Percentiles rank a stretch among this genome's conserved stretches.
phyloP scores from a whole-genome alignment of 1,140 invertebrate genomes.

The Heliothis virescens region DNA sequence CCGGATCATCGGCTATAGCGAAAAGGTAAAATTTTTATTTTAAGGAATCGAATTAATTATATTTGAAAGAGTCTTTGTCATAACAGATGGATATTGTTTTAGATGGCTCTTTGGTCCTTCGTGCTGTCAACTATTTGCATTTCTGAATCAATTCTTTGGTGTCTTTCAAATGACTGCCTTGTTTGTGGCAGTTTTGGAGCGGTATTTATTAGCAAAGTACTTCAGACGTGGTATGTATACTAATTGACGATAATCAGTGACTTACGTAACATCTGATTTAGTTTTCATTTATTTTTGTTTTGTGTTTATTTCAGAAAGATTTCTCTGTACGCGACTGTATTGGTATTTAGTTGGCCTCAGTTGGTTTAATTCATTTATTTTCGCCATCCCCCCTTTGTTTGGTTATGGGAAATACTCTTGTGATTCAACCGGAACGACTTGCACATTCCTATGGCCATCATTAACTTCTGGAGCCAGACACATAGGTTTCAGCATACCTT shows the following conservation, averaged over 20 bases:
- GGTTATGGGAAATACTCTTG: conserved; percentile 84
- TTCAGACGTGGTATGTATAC: conserved; percentile 76
- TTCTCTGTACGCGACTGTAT: conserved; percentile 79
- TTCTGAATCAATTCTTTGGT: conserved; percentile 85
- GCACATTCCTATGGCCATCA: conserved; percentile 82
- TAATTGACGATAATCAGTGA: background rate
- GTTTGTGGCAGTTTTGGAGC: conserved; percentile 81
- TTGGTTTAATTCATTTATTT: conserved; percentile 76
- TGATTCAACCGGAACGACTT: conserved; percentile 81
- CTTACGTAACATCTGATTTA: background rate
- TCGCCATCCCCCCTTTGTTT: conserved; percentile 82
- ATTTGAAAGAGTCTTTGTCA: background rate
- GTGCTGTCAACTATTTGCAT: conserved; percentile 85
- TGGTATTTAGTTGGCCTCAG: conserved; percentile 75
- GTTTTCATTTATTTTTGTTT: background rate
- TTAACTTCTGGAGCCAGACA: conserved; percentile 69
- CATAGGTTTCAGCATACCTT: conserved; percentile 78
- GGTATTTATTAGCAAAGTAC: conserved; percentile 80
- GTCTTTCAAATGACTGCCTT: conserved; percentile 84
- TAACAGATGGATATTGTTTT: conserved; percentile 56
- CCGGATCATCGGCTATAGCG: conserved; percentile 83
- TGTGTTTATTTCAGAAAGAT: conserved; percentile 75
- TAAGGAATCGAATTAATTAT: background rate
- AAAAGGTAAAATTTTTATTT: conserved; percentile 71
- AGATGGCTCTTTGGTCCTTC: conserved; percentile 85